A percentile compares a stretch with the other conserved stretches of the same genome.
Evolutionary conservation across 2,113 vertebrate genomes (phyloP).

Genomic region (Neomonachus schauinslandi): DNA sequence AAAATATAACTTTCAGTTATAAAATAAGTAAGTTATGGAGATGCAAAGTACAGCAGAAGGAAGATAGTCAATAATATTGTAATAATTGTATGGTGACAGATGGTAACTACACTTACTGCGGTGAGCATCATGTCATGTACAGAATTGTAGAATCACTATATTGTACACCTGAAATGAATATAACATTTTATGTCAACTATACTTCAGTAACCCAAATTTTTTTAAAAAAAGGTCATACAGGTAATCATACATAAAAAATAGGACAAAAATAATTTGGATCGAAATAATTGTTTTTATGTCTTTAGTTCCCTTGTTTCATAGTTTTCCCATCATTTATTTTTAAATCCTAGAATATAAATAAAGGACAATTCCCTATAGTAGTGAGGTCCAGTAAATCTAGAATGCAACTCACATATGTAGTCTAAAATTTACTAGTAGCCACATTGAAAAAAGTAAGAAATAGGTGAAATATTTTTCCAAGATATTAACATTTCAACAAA

Average conservation of each 20-base stretch:
- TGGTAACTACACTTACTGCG: not conserved
- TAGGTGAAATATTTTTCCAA: not conserved
- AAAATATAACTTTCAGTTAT: not conserved
- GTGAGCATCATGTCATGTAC: not conserved
- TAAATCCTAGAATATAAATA: not conserved
- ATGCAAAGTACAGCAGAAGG: not conserved
- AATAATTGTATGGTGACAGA: not conserved
- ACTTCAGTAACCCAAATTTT: not conserved
- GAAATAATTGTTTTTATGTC: not conserved
- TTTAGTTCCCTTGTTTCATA: not conserved
- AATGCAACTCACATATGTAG: not conserved
- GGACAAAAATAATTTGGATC: not conserved
- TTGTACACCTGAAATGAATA: not conserved
- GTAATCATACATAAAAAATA: not conserved
- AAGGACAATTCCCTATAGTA: not conserved
- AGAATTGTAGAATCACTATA: not conserved
- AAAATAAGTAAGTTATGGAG: not conserved
- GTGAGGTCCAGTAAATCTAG: not conserved
- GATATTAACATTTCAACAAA: not conserved
- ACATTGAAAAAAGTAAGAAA: not conserved
- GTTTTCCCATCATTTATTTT: not conserved
- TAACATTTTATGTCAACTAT: not conserved
- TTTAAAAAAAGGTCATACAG: not conserved
- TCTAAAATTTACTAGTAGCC: not conserved
- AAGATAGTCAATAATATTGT: not conserved